These are phyloP conservation scores for Saguinus midas DNA, from an alignment of 2,113 vertebrate species.

Conservation along the genomic window DNA sequence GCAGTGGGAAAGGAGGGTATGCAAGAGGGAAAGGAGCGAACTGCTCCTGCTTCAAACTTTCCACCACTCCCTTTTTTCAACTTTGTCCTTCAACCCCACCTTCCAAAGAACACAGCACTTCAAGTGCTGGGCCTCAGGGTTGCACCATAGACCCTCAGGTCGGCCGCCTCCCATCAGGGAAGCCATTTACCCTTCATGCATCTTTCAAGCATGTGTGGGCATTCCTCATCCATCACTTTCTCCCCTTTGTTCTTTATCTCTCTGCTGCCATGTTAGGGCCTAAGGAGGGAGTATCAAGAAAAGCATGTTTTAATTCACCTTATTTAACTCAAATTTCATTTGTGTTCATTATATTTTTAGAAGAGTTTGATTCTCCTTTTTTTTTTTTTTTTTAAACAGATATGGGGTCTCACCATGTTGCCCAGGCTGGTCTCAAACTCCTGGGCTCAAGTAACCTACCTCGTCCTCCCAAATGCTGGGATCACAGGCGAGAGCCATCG, in stretches of 20 bases:
- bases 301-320: background rate
- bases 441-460: too few species aligned
- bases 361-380: background rate
- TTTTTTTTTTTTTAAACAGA: too few species aligned
- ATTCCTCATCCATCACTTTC: background rate
- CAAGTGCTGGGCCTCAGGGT: fast-evolving
- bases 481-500: background rate
- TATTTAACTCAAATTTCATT: background rate
- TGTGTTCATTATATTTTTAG: background rate
- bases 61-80: background rate
- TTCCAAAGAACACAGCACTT: background rate
- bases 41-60: background rate
- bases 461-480: background rate
- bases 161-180: background rate
- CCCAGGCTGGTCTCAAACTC: too few species aligned
- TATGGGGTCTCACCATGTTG: too few species aligned
- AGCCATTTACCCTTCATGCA: background rate
- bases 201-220: background rate
- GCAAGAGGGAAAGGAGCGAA: too few species aligned
- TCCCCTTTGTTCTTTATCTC: background rate
- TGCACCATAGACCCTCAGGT: background rate
- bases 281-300: background rate
- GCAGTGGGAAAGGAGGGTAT: too few species aligned
- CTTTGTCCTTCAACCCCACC: background rate
- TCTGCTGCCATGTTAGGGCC: background rate